Conservation (phyloP, 2,888 invertebrate genomes). For the Pemphredon lugubris region DNA sequence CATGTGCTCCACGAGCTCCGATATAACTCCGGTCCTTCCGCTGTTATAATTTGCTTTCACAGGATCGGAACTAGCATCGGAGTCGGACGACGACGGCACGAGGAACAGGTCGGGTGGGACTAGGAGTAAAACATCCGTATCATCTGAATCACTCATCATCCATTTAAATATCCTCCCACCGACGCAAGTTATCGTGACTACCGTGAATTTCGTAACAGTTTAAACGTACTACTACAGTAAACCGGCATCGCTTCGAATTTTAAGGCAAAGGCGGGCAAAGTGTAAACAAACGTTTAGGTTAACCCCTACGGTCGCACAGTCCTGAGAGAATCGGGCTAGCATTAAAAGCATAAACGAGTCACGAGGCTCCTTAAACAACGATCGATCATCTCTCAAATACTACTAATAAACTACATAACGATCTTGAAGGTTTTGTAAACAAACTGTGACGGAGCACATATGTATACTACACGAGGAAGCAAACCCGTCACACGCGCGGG, state of each 20-base stretch:
- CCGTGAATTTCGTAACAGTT: background rate
- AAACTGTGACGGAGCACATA: slow-evolving; percentile 40
- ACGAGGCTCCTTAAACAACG: background rate
- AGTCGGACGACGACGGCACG: slow-evolving; percentile 83
- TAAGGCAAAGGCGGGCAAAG: slow-evolving; percentile 4
- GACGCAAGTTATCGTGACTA: slow-evolving; percentile 25
- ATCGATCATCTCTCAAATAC: background rate
- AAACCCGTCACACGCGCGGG: slow-evolving; percentile 11
- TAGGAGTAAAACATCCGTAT: slow-evolving; percentile 90
- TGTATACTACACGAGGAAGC: slow-evolving; percentile 1
- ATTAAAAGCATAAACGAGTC: background rate
- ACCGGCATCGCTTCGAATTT: slow-evolving; percentile 25
- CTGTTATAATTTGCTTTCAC: slow-evolving; percentile 35
- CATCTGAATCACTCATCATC: slow-evolving; percentile 89
- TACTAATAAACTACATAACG: background rate
- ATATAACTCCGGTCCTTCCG: slow-evolving; percentile 82
- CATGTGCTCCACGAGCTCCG: slow-evolving; percentile 85
- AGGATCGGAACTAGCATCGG: slow-evolving; percentile 79
- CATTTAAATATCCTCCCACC: slow-evolving; percentile 48
- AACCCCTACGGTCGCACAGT: slow-evolving; percentile 19
- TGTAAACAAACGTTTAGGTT: slow-evolving; percentile 46
- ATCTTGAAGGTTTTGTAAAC: slow-evolving; percentile 26
- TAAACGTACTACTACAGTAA: slow-evolving; percentile 34
- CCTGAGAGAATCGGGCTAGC: slow-evolving; percentile 15
- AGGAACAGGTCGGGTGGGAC: slow-evolving; percentile 90